Evolutionary conservation across 2,888 invertebrate genomes (phyloP).

Genomic region (Thereva nobilitata): DNA sequence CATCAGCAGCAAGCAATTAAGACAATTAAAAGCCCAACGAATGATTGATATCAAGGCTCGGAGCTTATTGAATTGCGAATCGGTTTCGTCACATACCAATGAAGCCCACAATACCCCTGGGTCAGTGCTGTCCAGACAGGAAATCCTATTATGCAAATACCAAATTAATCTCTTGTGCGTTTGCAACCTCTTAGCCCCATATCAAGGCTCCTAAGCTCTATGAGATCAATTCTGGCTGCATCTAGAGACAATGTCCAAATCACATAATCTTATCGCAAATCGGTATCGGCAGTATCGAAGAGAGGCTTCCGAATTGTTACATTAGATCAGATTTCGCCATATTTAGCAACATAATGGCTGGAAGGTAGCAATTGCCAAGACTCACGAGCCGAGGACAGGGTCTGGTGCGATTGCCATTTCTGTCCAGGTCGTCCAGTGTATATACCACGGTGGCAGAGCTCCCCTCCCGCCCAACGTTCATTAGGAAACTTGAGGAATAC

Average conservation of each 20-base stretch:
- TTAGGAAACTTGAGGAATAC: conserved; percentile 4
- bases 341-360: conserved; percentile 37
- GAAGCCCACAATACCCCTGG: too few relatives aligned
- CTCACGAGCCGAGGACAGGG: conserved; percentile 24
- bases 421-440: too few relatives aligned
- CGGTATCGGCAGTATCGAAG: background rate
- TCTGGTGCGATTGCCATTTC: too few relatives aligned
- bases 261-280: conserved; percentile 36
- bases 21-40: conserved; percentile 29
- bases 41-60: conserved; percentile 30
- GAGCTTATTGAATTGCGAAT: conserved; percentile 28
- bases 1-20: conserved; percentile 26
- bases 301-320: conserved; percentile 40
- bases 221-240: too few relatives aligned
- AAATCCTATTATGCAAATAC: too few relatives aligned
- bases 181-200: too few relatives aligned
- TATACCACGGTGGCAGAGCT: background rate
- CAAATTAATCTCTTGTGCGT: too few relatives aligned
- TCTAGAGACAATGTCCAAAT: conserved; percentile 18
- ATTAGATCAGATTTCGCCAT: conserved; percentile 40
- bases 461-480: background rate
- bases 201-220: too few relatives aligned
- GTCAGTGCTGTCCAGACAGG: too few relatives aligned
- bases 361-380: conserved; percentile 35
- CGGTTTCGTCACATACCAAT: background rate